Percentiles rank a stretch among this genome's conserved stretches.
Evolutionary conservation across 2,888 invertebrate species (phyloP).

Genomic region (Cetonia aurata): DNA sequence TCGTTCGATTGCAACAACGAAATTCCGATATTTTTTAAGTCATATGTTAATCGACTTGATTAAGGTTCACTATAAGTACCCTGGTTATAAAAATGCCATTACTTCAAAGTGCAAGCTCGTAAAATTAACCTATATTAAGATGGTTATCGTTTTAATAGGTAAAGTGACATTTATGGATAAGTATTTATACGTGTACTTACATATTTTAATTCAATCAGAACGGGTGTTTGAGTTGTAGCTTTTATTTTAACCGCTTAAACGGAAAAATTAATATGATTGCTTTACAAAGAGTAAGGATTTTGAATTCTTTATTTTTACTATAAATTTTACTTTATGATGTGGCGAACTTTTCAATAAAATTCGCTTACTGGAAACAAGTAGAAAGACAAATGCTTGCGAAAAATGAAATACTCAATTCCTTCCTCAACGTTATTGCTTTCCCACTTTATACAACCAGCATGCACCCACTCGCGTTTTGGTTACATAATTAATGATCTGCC

Average conservation of each 20-base stretch:
- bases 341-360: background rate
- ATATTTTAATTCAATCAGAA: background rate
- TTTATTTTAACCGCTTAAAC: no score
- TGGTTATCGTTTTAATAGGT: conserved; percentile 9
- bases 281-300: no score
- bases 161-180: conserved; percentile 1
- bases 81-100: conserved; percentile 20
- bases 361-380: background rate
- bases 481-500: no score
- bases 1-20: conserved; percentile 10
- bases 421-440: background rate
- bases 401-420: background rate
- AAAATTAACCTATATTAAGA: conserved; percentile 5
- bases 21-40: conserved; percentile 14
- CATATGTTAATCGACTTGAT: conserved; percentile 17
- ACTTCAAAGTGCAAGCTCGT: conserved; percentile 15
- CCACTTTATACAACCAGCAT: no score
- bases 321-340: no score
- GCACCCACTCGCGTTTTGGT: no score
- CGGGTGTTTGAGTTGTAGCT: no score
- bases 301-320: no score
- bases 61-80: conserved; percentile 9
- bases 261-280: no score
- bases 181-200: no score
- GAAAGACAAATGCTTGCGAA: no score